Percentiles rank a stretch among this genome's conserved stretches.
These are phyloP conservation scores for Procavia capensis DNA, from an alignment of 2,113 vertebrate genomes.

Conservation along the genomic window DNA sequence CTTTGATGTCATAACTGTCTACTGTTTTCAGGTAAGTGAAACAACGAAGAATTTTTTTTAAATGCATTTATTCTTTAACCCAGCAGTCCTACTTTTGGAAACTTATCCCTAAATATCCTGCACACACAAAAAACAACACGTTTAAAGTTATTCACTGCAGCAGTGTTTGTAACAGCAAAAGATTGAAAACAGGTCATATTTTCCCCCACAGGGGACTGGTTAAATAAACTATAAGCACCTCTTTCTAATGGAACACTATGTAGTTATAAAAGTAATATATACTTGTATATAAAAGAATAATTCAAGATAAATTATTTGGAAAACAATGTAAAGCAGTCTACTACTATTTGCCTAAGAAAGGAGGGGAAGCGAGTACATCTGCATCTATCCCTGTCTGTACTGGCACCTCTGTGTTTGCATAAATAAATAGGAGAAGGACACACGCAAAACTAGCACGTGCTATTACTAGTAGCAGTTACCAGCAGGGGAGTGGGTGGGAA, in stretches of 20 bases:
- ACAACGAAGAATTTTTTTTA: neutral
- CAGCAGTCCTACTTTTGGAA: neutral
- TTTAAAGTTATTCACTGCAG: neutral
- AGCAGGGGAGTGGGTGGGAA: neutral
- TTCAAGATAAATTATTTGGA: neutral
- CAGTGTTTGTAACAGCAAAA: conserved; percentile 2
- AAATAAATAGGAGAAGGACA: neutral
- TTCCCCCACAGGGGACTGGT: neutral
- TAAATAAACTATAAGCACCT: neutral
- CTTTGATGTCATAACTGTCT: neutral
- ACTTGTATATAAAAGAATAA: neutral
- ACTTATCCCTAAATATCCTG: neutral
- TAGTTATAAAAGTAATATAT: neutral
- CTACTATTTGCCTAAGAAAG: neutral
- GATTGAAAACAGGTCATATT: neutral
- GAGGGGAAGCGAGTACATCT: neutral
- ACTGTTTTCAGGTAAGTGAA: neutral
- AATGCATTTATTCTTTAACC: conserved; percentile 21
- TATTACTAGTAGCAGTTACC: neutral
- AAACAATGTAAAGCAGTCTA: neutral
- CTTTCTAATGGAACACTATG: neutral
- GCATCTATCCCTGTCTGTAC: neutral
- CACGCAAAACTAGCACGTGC: neutral
- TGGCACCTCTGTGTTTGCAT: neutral
- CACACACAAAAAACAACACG: neutral